Conservation (phyloP, 2,113 vertebrate species). For the Ceratotherium simum region DNA sequence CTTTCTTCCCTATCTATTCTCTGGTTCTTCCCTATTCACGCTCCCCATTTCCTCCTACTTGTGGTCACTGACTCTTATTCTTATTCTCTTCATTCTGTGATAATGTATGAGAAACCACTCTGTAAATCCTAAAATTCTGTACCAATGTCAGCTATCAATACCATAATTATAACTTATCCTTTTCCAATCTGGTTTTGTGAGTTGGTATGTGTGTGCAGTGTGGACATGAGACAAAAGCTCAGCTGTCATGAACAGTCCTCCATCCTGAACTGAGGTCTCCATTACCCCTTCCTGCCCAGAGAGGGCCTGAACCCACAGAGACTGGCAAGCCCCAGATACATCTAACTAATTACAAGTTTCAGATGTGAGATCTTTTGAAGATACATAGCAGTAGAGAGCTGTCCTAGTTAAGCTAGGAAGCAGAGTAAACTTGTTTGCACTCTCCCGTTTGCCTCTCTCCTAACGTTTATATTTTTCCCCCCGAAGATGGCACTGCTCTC, state of each 20-base stretch:
- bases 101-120: neutral
- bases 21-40: neutral
- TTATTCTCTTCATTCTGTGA: neutral
- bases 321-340: neutral
- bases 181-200: neutral
- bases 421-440: neutral
- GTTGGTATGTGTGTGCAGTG: neutral
- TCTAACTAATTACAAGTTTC: neutral
- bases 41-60: neutral
- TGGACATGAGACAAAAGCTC: neutral
- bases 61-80: neutral
- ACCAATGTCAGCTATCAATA: neutral
- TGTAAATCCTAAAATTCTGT: neutral
- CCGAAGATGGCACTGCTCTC: neutral
- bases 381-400: neutral
- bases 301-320: neutral
- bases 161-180: neutral
- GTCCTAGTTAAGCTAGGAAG: neutral
- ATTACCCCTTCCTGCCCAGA: neutral
- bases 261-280: neutral
- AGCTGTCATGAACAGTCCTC: rapidly evolving
- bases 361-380: neutral
- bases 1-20: neutral
- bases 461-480: neutral
- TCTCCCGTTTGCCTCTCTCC: neutral